A percentile compares a stretch with the other conserved stretches of the same genome.
phyloP scores from a whole-genome alignment of 2,113 vertebrate species.

The Ochotona princeps region DNA sequence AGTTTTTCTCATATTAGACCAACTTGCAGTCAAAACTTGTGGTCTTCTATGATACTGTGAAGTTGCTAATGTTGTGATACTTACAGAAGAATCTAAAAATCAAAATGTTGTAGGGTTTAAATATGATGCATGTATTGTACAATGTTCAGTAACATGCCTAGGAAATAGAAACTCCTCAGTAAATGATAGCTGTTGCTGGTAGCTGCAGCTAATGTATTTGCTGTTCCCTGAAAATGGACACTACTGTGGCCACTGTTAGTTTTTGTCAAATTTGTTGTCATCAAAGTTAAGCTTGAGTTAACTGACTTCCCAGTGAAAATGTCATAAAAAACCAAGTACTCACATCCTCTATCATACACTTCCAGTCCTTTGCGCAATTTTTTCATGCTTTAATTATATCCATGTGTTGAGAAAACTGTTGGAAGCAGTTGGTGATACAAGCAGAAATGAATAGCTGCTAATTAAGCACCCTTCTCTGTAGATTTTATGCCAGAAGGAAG shows the following conservation, averaged over 20 bases:
- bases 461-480: constrained; percentile 5
- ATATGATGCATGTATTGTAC: neutral
- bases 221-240: neutral
- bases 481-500: constrained; percentile 25
- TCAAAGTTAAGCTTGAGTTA: constrained; percentile 26
- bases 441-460: constrained; percentile 39
- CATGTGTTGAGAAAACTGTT: neutral
- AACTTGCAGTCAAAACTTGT: constrained; percentile 21
- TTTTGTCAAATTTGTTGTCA: constrained; percentile 38
- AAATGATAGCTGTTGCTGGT: neutral
- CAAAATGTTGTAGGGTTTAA: neutral
- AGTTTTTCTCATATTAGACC: neutral
- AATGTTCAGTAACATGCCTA: neutral
- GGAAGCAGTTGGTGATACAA: neutral
- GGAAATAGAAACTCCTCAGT: constrained; percentile 10
- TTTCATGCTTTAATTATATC: constrained; percentile 31
- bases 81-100: neutral
- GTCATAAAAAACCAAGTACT: neutral
- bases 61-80: neutral
- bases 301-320: constrained; percentile 2
- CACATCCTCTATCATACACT: constrained; percentile 9
- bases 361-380: neutral
- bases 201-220: neutral
- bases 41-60: neutral
- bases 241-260: neutral